These are phyloP conservation scores for Benitochromis conjunctus DNA, from an alignment of 2,113 vertebrate genomes.

Conservation along the genomic window DNA sequence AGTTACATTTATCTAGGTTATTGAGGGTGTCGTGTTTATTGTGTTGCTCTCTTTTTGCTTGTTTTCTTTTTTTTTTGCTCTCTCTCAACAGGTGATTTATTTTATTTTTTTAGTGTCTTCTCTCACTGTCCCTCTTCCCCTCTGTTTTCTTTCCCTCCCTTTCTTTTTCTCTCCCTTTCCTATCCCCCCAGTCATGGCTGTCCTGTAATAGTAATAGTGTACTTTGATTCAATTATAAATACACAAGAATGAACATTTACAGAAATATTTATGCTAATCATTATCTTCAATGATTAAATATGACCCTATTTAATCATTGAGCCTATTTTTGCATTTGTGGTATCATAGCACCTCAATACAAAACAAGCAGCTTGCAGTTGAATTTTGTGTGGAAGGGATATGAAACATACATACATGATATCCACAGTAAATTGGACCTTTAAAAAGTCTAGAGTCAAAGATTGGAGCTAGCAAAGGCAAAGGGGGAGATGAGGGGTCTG, in stretches of 20 bases:
- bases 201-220: no score
- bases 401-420: not conserved
- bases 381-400: not conserved
- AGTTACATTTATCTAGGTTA: no score
- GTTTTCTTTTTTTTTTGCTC: no score
- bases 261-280: not conserved
- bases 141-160: no score
- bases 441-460: constrained; percentile 16
- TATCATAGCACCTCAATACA: not conserved
- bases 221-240: not conserved
- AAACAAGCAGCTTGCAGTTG: not conserved
- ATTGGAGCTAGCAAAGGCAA: not conserved
- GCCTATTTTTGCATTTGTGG: not conserved
- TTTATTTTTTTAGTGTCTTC: no score
- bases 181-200: no score
- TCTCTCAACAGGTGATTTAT: no score
- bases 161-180: no score
- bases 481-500: constrained; percentile 16
- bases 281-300: not conserved
- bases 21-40: no score
- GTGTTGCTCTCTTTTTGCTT: no score
- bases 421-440: not conserved
- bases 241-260: not conserved
- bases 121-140: no score
- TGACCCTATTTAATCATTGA: not conserved